Percentiles rank a stretch among this genome's conserved stretches.
Conservation (phyloP, 2,888 invertebrate genomes). For the Caenorhabditis zanzibari region DNA sequence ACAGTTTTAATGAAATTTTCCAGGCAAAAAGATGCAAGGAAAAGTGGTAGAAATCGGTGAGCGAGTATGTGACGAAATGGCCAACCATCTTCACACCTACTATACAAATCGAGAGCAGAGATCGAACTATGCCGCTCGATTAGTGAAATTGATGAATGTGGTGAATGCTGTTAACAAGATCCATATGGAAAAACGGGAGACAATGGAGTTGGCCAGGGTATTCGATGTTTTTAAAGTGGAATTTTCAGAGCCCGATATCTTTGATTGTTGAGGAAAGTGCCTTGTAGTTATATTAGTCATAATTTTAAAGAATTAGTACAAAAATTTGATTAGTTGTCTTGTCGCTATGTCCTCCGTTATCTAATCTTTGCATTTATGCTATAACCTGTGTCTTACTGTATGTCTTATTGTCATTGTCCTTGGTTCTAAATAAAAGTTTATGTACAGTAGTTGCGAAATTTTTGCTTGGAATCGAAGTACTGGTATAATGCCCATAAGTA, state of each 20-base stretch:
- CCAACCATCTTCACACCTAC: slow-evolving; percentile 64
- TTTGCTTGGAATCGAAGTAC: too few relatives aligned
- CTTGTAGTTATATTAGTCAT: not conserved
- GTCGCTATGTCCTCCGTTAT: too few relatives aligned
- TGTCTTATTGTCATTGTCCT: too few relatives aligned
- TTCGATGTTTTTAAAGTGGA: slow-evolving; percentile 73
- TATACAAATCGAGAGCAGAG: slow-evolving; percentile 50
- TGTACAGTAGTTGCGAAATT: too few relatives aligned
- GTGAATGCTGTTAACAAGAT: slow-evolving; percentile 70
- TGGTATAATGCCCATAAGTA: too few relatives aligned
- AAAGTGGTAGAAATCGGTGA: slow-evolving; percentile 55
- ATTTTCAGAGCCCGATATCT: slow-evolving; percentile 65
- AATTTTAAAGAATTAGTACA: too few relatives aligned
- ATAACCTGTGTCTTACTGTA: too few relatives aligned
- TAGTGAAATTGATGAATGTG: slow-evolving; percentile 70
- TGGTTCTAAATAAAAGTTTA: too few relatives aligned
- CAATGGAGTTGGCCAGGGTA: slow-evolving; percentile 68
- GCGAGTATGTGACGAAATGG: slow-evolving; percentile 58
- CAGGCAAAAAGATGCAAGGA: slow-evolving; percentile 53
- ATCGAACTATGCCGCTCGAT: slow-evolving; percentile 67
- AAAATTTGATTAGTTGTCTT: too few relatives aligned
- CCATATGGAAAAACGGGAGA: slow-evolving; percentile 63
- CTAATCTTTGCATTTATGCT: too few relatives aligned
- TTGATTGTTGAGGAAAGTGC: slow-evolving; percentile 33
- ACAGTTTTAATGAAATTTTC: not conserved